phyloP scores from a whole-genome alignment of 2,888 invertebrate species.

The Acleris emargana region DNA sequence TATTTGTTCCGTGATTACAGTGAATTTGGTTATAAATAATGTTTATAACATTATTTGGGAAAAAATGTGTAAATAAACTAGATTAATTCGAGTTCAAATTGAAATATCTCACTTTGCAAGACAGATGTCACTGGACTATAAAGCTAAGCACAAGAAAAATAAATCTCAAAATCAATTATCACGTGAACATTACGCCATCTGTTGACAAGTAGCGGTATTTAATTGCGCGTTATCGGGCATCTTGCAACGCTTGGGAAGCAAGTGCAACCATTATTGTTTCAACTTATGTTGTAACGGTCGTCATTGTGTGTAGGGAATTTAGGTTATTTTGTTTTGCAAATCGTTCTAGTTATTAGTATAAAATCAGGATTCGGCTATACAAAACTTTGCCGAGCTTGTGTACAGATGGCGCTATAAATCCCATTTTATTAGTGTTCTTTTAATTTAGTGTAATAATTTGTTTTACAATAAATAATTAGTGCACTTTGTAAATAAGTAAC shows the following conservation, averaged over 20 bases:
- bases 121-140: slow-evolving; percentile 1
- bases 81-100: no score
- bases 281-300: slow-evolving; percentile 28
- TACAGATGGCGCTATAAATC: no score
- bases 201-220: slow-evolving; percentile 51
- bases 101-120: no score
- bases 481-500: no score
- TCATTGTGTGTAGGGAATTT: slow-evolving; percentile 21
- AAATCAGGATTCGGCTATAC: neutral
- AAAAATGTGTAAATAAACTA: no score
- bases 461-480: no score
- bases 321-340: slow-evolving; percentile 17
- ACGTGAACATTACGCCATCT: slow-evolving; percentile 56
- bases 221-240: slow-evolving; percentile 47
- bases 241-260: slow-evolving; percentile 41
- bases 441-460: no score
- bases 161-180: slow-evolving; percentile 30
- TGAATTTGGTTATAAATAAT: no score
- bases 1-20: no score
- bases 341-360: slow-evolving; percentile 3
- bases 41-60: no score
- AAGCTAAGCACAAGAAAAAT: slow-evolving; percentile 2
- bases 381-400: no score
- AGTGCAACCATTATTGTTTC: slow-evolving; percentile 34
- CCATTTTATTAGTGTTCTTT: no score